Evolutionary conservation across 2,888 invertebrate species (phyloP).

Genomic region (Eumacrocentrus americanus): DNA sequence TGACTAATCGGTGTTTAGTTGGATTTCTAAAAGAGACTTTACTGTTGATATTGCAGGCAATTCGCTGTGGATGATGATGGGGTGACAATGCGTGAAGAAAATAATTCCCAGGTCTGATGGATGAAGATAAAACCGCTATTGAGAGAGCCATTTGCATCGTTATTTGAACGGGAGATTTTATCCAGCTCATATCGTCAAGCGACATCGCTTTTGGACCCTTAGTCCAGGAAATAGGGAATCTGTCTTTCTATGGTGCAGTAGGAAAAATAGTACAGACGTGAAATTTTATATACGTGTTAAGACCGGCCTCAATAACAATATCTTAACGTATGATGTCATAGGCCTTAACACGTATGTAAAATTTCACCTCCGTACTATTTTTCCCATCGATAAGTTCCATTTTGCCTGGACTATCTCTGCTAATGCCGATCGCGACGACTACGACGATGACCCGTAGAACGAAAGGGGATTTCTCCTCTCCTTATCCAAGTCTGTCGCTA

Average conservation of each 20-base stretch:
- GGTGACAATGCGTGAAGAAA: background rate
- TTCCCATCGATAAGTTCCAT: too few species aligned
- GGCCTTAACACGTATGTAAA: too few species aligned
- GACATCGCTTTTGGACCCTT: constrained; percentile 5
- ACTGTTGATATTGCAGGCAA: constrained; percentile 19
- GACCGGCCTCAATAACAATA: too few species aligned
- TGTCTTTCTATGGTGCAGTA: too few species aligned
- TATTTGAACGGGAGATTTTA: constrained; percentile 28
- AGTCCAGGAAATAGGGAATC: background rate
- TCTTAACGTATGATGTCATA: too few species aligned
- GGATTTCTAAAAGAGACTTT: too few species aligned
- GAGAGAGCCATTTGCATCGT: constrained; percentile 25
- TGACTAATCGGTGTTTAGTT: background rate
- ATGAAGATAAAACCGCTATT: constrained; percentile 5
- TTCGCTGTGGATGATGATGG: background rate
- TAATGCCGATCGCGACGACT: constrained; percentile 24
- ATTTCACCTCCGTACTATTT: too few species aligned
- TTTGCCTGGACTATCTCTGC: constrained; percentile 3
- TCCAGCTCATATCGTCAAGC: constrained; percentile 25
- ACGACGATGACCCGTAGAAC: constrained; percentile 18
- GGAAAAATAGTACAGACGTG: too few species aligned
- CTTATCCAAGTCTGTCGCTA: background rate
- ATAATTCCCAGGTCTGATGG: constrained; percentile 2
- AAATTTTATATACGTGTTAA: too few species aligned
- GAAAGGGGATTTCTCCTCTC: background rate